Base-by-base conservation (phyloP, 30 jellyfish, hydroid and myxozoan genomes). In the Chironex yamaguchii region DNA sequence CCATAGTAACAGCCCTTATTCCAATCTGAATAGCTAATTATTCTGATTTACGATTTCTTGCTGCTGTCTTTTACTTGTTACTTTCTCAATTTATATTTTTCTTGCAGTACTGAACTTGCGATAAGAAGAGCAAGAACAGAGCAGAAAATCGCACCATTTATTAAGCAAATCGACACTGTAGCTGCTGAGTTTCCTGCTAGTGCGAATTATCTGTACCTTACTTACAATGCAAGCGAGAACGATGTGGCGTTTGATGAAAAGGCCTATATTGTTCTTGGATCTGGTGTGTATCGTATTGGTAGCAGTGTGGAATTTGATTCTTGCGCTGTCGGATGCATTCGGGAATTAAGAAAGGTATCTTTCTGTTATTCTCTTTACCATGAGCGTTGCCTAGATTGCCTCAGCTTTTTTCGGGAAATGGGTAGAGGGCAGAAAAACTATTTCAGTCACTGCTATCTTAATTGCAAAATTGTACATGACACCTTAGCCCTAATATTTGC, bases 131-230 rank as follows among this genome's bases (percentile, higher is more conserved):
- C 67, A 12, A 91, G 99, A 24, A 50, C 29, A 54, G 98, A 90
- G 53, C 67, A 71, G 17, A 87, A 90, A 49, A 86, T 95, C 66
- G 36, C 89, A 1, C 97, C 99, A 0, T 68, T 29, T 51, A 97
- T 95, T 35, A 95, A 90, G 79, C 93, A 95, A 50, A 95, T 95
- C 82, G 99, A 95, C 82, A 95, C 99, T 4, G 99, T 95, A n/a
- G 99, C 99, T 4, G 99, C 98, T 3, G 99, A 95, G 52, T 95
- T 89, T 76, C 98, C 98, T 49, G 98, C 99, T 36, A 89, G 87
- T 36, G 98, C 99, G 22, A 95, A 95, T 67, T 95, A 95, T 63
- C 89, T 95, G 0, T 95, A 95, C 52, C 85, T 95, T 2, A 95
- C 99, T 12, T 95, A 95, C 94, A 86, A 89, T 86, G 91, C 96